A percentile compares a stretch with the other conserved stretches of the same genome.
Evolutionary conservation across 2,113 vertebrate species (phyloP).

Genomic region (Poeciliopsis prolifica): DNA sequence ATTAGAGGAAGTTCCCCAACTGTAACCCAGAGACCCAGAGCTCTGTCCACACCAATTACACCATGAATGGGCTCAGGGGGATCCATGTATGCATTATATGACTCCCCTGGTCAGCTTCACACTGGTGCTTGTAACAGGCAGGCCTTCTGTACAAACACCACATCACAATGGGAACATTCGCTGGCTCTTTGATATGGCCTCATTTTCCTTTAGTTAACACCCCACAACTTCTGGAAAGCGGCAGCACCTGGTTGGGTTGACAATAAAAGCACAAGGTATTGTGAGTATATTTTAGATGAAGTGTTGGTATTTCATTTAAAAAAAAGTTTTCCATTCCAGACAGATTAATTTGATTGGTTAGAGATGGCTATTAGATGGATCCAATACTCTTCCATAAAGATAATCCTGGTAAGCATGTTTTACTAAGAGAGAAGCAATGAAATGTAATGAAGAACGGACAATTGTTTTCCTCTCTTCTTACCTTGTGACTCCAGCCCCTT

Average conservation of each 20-base stretch:
- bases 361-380: not conserved
- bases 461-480: constrained; percentile 50
- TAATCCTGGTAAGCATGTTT: not conserved
- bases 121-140: constrained; percentile 62
- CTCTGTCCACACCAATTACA: constrained; percentile 80
- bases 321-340: not conserved
- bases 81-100: constrained; percentile 77
- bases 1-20: constrained; percentile 67
- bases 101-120: constrained; percentile 67
- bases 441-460: constrained; percentile 48
- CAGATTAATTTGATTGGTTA: not conserved
- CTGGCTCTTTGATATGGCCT: constrained; percentile 71
- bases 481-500: constrained; percentile 46
- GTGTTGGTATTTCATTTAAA: constrained; percentile 9
- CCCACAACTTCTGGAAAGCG: constrained; percentile 70
- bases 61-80: constrained; percentile 75
- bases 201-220: constrained; percentile 70
- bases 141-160: constrained; percentile 68
- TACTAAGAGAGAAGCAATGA: constrained; percentile 30
- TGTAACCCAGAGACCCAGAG: constrained; percentile 69
- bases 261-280: constrained; percentile 46
- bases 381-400: not conserved
- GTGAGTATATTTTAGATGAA: constrained; percentile 33
- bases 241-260: constrained; percentile 53
- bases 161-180: constrained; percentile 76